Conservation (phyloP, 2,797 vertebrate species). For the Nyctalus aviator region DNA sequence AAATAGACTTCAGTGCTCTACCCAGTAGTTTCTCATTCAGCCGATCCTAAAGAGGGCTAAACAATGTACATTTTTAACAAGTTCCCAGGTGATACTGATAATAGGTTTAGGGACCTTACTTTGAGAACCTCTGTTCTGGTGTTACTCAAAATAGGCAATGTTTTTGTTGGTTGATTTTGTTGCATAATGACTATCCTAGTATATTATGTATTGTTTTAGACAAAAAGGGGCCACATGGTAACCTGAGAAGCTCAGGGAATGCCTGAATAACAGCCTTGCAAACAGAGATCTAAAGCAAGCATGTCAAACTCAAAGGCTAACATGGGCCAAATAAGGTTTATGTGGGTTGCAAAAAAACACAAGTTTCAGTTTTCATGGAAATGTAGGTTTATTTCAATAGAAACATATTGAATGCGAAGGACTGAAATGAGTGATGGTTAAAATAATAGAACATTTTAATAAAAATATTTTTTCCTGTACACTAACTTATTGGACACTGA, state of each 20-base stretch:
- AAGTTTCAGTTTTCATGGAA: too few species aligned
- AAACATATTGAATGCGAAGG: too few species aligned
- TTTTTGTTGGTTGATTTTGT: background rate
- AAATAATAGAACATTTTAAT: too few species aligned
- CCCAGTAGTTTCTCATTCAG: background rate
- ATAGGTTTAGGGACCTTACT: background rate
- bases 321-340: too few species aligned
- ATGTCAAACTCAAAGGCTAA: too few species aligned
- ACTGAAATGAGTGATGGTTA: too few species aligned
- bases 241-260: background rate
- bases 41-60: background rate
- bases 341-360: too few species aligned
- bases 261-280: background rate
- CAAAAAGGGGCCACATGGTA: background rate
- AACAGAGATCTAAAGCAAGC: background rate
- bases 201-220: background rate
- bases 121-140: conserved; percentile 4
- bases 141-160: background rate
- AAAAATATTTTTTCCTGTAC: too few species aligned
- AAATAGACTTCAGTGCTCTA: background rate
- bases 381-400: too few species aligned
- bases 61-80: background rate
- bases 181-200: background rate
- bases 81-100: background rate
- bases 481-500: too few species aligned